Percentiles rank a stretch among this genome's conserved stretches.
Conservation (phyloP, 2,113 vertebrate species). For the Phoxinus phoxinus region DNA sequence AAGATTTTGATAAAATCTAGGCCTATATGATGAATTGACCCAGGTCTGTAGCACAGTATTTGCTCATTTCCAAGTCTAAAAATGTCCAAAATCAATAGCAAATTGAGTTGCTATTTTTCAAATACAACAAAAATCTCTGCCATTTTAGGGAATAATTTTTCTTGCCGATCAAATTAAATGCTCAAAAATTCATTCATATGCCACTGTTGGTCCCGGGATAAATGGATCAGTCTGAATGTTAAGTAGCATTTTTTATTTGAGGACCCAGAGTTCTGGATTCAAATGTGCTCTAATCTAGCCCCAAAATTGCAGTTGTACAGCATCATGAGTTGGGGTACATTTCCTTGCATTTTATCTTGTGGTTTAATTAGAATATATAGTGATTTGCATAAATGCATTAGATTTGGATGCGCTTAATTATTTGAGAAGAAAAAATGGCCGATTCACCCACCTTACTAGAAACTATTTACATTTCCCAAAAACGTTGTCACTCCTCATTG, state of each 20-base stretch:
- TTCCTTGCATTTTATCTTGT: neutral
- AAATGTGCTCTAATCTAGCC: neutral
- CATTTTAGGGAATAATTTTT: neutral
- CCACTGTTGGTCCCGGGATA: neutral
- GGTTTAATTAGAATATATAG: neutral
- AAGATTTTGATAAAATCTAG: neutral
- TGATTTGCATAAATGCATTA: neutral
- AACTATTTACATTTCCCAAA: neutral
- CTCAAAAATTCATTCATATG: neutral
- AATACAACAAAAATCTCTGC: neutral
- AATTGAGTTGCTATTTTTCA: neutral
- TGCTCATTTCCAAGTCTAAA: neutral
- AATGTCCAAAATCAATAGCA: neutral
- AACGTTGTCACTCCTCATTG: neutral
- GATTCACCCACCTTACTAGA: neutral
- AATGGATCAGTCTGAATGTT: constrained; percentile 27
- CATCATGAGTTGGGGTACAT: neutral
- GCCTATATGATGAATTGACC: neutral
- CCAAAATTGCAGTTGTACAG: neutral
- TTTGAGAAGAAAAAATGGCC: neutral
- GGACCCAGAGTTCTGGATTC: neutral
- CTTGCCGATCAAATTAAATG: neutral
- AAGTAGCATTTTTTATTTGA: neutral
- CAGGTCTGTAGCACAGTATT: neutral
- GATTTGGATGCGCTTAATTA: neutral